Percentiles rank a stretch among this genome's conserved stretches.
Evolutionary conservation across 1,140 invertebrate genomes (phyloP).

Genomic region (Pseudomyrmex pallidus): DNA sequence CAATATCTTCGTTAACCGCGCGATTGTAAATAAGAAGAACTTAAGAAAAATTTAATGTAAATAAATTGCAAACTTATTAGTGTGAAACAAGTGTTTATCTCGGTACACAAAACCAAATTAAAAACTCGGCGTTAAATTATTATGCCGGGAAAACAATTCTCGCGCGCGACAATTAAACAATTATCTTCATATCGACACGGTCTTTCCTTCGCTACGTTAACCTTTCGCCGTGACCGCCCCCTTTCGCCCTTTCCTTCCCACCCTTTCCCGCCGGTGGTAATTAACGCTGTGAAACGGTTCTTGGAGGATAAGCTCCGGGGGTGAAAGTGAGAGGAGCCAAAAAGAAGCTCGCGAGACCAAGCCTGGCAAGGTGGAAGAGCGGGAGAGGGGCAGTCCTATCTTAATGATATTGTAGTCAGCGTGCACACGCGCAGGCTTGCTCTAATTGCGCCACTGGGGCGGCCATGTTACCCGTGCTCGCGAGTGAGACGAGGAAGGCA

Average conservation of each 20-base stretch:
- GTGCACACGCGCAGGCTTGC: slow-evolving; percentile 80
- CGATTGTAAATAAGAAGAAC: not conserved
- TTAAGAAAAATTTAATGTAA: not conserved
- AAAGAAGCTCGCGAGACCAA: slow-evolving; percentile 35
- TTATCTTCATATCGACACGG: slow-evolving; percentile 72
- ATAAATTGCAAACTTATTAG: not conserved
- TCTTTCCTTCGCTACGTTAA: not conserved
- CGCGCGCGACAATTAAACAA: slow-evolving; percentile 78
- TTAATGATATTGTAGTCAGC: slow-evolving; percentile 83
- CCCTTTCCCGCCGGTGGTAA: slow-evolving; percentile 29
- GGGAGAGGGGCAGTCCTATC: slow-evolving; percentile 72
- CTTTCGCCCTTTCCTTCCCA: slow-evolving; percentile 9
- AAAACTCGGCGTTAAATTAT: slow-evolving; percentile 11
- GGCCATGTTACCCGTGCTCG: slow-evolving; percentile 78
- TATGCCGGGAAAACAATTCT: not conserved
- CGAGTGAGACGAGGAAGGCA: slow-evolving; percentile 76
- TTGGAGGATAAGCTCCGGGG: slow-evolving; percentile 28
- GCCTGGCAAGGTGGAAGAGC: slow-evolving; percentile 30
- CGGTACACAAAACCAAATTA: too few species aligned
- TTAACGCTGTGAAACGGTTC: slow-evolving; percentile 42
- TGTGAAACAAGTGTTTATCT: too few species aligned
- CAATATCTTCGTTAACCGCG: not conserved
- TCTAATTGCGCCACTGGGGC: slow-evolving; percentile 83
- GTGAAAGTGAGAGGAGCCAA: slow-evolving; percentile 46
- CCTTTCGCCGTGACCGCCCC: slow-evolving; percentile 21